Evolutionary conservation across 2,113 vertebrate species (phyloP).

Genomic region (Zosterops borbonicus): DNA sequence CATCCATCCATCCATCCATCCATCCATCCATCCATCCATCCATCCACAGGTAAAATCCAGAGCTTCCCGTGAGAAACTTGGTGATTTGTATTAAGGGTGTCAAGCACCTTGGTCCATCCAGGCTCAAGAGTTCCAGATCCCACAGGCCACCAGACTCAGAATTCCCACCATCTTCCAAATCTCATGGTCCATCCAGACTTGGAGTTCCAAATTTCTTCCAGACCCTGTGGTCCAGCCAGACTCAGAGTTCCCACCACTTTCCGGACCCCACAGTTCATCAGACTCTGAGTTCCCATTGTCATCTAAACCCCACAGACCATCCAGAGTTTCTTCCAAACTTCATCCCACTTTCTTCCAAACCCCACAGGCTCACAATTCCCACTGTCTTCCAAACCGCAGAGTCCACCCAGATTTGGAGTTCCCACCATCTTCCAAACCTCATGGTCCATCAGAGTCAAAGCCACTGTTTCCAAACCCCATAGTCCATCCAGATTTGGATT

Average conservation of each 20-base stretch:
- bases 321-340: too few relatives aligned
- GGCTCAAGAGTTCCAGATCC: background rate
- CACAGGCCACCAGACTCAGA: background rate
- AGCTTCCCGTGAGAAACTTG: background rate
- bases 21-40: background rate
- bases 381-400: fast-evolving
- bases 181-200: background rate
- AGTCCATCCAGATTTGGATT: fast-evolving
- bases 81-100: background rate
- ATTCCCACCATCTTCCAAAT: background rate
- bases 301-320: background rate
- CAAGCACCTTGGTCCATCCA: background rate
- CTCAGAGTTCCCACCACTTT: background rate
- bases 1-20: background rate
- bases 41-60: background rate
- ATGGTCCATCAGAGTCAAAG: fast-evolving
- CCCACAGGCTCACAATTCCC: fast-evolving
- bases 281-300: background rate
- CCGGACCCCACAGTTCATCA: background rate
- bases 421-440: fast-evolving
- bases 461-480: fast-evolving
- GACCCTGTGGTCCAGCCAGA: background rate
- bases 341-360: background rate
- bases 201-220: background rate
- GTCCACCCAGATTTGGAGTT: fast-evolving